Evolutionary conservation across 2,888 invertebrate genomes (phyloP), one percentile per base, ranked within the genome.

Genomic region (Erynnis tages): DNA sequence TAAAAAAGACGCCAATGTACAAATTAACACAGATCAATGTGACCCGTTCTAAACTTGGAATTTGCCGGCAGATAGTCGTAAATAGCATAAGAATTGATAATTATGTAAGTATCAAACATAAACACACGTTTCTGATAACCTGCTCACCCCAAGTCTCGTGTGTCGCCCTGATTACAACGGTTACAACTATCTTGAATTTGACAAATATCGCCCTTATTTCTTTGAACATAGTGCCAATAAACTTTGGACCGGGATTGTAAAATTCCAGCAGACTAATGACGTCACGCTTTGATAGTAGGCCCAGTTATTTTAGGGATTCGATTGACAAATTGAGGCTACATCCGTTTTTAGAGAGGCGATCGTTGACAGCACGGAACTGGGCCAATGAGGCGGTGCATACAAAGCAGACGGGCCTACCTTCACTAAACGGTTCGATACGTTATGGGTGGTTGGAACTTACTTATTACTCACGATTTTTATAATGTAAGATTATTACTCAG

Each of bases 251-350:
- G 13, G 1, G 1, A 16, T 7, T 7, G 32, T 8, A 32, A 46
- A 32, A 25, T 32, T 49, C 49, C 40, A 41, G 16, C 17, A 34
- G 49, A 41, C 30, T 16, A 7, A 25, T 7, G 49, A 40, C 38
- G 14, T 47, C 38, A 21, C 17, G 40, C 30, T 23, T 41, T 41
- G 49, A 49, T 49, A 49, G 16, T 32, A 23, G 38, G 13, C 14
- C 16, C 4, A 8, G 32, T 40, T 38, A 38, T 38, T 49, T 48
- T 49, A 34, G 34, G 17, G 32, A 32, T 41, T 34, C 27, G 6
- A 23, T 49, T 49, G 49, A 27, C 17, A 8, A 41, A 49, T 49
- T 25, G 49, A 49, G 49, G 49, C 41, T 41, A 41, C 25, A 41
- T 49, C 49, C 40, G 49, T 32, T 49, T n/a, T 49, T 41, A 17